Evolutionary conservation across 2,113 vertebrate genomes (phyloP).

Genomic region (Conger conger): DNA sequence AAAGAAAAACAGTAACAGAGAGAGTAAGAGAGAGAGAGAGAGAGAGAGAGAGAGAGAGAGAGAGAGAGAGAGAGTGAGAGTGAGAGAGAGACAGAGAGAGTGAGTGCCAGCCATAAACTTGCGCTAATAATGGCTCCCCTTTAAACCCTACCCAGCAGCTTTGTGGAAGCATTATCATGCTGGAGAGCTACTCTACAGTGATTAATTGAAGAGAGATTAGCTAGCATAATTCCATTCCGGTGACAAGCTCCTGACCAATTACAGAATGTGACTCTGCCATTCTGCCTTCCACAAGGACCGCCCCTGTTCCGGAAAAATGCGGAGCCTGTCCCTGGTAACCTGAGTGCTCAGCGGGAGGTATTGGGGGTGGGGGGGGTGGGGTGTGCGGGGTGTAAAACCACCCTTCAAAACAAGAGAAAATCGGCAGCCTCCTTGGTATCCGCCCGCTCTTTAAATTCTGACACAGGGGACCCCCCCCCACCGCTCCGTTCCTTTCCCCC

Average conservation of each 20-base stretch:
- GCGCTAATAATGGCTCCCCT: neutral
- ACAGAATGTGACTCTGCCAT: slow-evolving; percentile 54
- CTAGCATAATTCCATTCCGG: slow-evolving; percentile 71
- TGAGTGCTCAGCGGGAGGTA: slow-evolving; percentile 11
- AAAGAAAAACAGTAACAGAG: too few relatives aligned
- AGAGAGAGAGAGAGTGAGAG: too few relatives aligned
- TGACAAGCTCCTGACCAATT: slow-evolving; percentile 68
- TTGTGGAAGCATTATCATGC: slow-evolving; percentile 61
- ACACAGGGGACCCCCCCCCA: neutral
- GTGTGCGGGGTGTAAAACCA: too few relatives aligned
- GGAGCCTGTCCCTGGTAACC: slow-evolving; percentile 28
- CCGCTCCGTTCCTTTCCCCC: neutral
- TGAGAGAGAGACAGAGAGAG: too few relatives aligned
- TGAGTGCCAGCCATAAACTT: neutral
- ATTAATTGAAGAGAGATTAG: slow-evolving; percentile 73
- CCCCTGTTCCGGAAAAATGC: slow-evolving; percentile 51
- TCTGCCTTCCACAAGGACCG: neutral
- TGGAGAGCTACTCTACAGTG: slow-evolving; percentile 58
- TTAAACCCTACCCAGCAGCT: neutral
- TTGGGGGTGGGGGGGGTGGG: too few relatives aligned
- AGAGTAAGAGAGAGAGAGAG: too few relatives aligned
- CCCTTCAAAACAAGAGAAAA: neutral
- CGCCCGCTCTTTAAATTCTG: neutral
- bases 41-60: too few relatives aligned
- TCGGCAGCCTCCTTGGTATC: neutral